Base-by-base conservation (phyloP, 2,797 vertebrate genomes). In the Liparis tanakae region DNA sequence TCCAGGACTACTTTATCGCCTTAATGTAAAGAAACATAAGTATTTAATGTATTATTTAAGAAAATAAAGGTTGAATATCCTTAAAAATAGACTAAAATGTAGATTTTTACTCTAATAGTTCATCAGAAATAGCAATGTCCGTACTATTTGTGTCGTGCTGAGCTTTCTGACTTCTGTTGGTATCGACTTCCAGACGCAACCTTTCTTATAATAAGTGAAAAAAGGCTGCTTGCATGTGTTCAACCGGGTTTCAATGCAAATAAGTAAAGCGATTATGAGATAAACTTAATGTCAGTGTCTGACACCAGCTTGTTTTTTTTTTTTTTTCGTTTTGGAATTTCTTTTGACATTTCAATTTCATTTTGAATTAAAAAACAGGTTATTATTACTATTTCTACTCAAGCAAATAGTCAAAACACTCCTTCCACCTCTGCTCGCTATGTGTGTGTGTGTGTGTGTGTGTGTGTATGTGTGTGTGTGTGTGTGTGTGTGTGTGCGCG, bases 401-500 rank as follows among this genome's bases (percentile, higher is more conserved):
- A 51, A 39, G 9, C 7, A 67, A 10, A 53, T 20, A 51, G 17
- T 61, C 59, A 4, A 6, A 63, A 46, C 15, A 58, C 10, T 14
- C 39, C 9, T 6, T 62, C 18, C 39, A 65, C 70, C 25, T 33
- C 43, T 51, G 33, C 30, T 58, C 41, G 44, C 34, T 14, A 15
- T n/a, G n/a, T n/a, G n/a, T n/a, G n/a, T n/a, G n/a, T n/a, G n/a
- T n/a, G n/a, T n/a, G n/a, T n/a, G n/a, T n/a, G n/a, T n/a, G n/a
- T n/a, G n/a, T n/a, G n/a, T n/a, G n/a, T n/a, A n/a, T n/a, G n/a
- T n/a, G n/a, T n/a, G n/a, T n/a, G n/a, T n/a, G 13, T 67, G 51
- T 69, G 65, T 55, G 8, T 37, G 17, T 44, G 36, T 67, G 65
- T 57, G 54, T 37, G 18, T 57, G 55, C 60, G 76, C 53, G 55